Base-by-base conservation (phyloP, 2,113 vertebrate genomes). In the Pseudorasbora parva region DNA sequence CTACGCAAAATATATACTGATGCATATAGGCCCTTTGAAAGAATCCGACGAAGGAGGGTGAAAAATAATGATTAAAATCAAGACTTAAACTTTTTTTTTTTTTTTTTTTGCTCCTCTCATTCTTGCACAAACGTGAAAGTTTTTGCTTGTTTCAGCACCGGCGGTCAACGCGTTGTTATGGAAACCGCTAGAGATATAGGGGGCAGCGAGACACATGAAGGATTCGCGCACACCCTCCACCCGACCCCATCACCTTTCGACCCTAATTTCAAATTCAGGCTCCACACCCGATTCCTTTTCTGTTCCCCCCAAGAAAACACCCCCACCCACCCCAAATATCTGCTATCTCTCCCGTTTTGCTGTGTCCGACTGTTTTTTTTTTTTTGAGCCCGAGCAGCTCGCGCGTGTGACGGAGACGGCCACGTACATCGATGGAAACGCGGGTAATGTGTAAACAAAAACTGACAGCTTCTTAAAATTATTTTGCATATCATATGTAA, bases 391-490 rank as follows among this genome's bases (percentile, higher is more conserved):
- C 94, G 94, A 93, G 93, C 93, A 93, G 92, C 90, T 90, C 88
- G 92, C 94, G 93, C 93, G 94, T 92, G 92, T 94, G 95, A 93
- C 94, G 94, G 94, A 95, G 94, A 95, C 94, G 91, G 95, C 94
- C 93, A 94, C 94, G 92, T 95, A 94, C 95, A 93, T 93, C 95
- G 96, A 96, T 95, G 95, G 95, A 96, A 94, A 94, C 93, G 93
- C 95, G 91, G 95, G 96, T 96, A 96, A 95, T 89, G 77, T 56
- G 37, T 41, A 56, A 51, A 68, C 64, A 81, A 54, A 69, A 62
- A 69, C 64, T 69, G 62, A 69, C 62, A 56, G 27, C 78, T 68
- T 62, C 12, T 62, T 62, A 9, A 25, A 43, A 25, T 43, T 45
- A 56, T 56, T 62, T 56, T 78, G 19, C 41, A 15, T 66, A 33